These are phyloP conservation scores for Ligdia adustata DNA, from an alignment of 2,888 invertebrate species.

Conservation along the genomic window DNA sequence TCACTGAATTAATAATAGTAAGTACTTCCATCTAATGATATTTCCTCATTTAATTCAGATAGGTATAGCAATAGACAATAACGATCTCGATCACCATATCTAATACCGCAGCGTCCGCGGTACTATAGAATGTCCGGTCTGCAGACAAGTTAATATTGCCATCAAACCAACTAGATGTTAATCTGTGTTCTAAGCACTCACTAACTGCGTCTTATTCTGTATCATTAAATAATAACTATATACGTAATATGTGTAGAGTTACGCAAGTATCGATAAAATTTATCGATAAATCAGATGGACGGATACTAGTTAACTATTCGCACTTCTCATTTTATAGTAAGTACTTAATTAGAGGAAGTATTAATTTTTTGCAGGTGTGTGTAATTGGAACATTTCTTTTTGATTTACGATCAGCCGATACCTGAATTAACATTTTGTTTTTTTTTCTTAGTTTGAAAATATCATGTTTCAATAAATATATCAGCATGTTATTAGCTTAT, in stretches of 20 bases:
- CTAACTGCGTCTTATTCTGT: slow-evolving; percentile 2
- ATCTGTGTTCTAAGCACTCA: neutral
- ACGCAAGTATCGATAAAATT: slow-evolving; percentile 19
- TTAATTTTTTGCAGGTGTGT: slow-evolving; percentile 1
- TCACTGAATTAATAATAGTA: no score
- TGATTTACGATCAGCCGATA: no score
- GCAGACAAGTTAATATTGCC: no score
- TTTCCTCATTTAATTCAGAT: no score
- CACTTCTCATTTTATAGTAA: slow-evolving; percentile 15
- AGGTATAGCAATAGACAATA: slow-evolving; percentile 25
- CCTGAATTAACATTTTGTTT: no score
- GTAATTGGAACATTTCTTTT: no score
- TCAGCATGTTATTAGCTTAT: no score
- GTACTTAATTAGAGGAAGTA: slow-evolving; percentile 16
- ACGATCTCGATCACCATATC: slow-evolving; percentile 28
- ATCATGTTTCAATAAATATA: no score
- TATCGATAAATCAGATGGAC: slow-evolving; percentile 13
- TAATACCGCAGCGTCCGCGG: slow-evolving; percentile 26
- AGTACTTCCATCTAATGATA: no score
- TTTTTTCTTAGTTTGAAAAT: no score
- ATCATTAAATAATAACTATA: no score
- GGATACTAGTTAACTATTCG: slow-evolving; percentile 14
- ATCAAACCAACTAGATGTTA: neutral
- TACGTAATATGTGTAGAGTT: no score
- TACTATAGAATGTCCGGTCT: slow-evolving; percentile 38